Percentiles rank a stretch among this genome's conserved stretches.
phyloP scores from a whole-genome alignment of 2,797 vertebrate genomes.

The Trachops cirrhosus region DNA sequence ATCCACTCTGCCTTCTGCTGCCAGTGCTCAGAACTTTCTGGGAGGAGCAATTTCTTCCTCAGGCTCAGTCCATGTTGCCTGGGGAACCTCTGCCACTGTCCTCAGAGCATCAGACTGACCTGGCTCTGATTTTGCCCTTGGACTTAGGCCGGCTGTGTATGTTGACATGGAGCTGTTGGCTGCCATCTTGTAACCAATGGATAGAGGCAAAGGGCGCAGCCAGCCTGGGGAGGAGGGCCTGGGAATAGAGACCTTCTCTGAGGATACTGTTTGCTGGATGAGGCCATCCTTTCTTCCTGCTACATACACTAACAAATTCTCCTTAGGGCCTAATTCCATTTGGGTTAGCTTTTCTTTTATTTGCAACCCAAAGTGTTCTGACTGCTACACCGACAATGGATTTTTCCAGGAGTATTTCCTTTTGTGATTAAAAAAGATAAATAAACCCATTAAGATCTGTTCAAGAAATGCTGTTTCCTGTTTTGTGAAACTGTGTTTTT shows the following conservation, averaged over 20 bases:
- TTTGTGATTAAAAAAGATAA: constrained; percentile 27
- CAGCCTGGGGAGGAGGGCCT: background rate
- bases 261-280: background rate
- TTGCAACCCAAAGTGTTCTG: background rate
- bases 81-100: background rate
- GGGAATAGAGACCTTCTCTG: background rate
- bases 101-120: background rate
- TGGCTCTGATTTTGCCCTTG: background rate
- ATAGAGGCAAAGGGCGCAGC: background rate
- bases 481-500: constrained; percentile 18
- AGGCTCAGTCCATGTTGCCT: background rate
- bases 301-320: background rate
- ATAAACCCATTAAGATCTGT: constrained; percentile 11
- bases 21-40: background rate
- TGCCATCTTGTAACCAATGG: background rate
- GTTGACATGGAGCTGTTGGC: background rate
- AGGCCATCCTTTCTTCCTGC: background rate
- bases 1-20: background rate
- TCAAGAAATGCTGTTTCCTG: constrained; percentile 8
- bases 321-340: background rate
- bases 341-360: background rate
- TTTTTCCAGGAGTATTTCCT: constrained; percentile 35
- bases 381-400: background rate
- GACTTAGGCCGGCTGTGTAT: background rate
- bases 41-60: background rate